Evolutionary conservation across 2,797 vertebrate species (phyloP).

Genomic region (Neoniphon sammara): DNA sequence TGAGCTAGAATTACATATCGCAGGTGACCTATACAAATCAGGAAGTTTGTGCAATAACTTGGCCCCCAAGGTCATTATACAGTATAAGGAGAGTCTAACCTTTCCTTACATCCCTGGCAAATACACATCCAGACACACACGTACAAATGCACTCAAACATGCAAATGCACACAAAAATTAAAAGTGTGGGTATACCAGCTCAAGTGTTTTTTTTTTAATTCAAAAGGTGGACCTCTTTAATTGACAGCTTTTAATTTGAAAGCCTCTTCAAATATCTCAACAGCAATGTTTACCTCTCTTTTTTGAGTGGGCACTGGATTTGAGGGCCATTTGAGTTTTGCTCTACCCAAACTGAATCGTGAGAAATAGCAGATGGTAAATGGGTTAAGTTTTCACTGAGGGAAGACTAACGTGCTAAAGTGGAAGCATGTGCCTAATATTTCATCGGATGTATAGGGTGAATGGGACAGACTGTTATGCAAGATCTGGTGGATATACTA

Average conservation of each 20-base stretch:
- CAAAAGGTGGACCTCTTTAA: background rate
- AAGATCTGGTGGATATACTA: background rate
- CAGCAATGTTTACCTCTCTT: no score
- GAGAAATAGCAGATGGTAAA: background rate
- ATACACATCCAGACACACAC: background rate
- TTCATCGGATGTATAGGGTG: background rate
- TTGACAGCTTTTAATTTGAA: background rate
- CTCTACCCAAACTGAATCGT: constrained; percentile 9
- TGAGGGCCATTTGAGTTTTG: background rate
- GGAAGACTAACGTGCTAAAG: constrained; percentile 1
- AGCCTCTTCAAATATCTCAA: no score
- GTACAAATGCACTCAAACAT: background rate
- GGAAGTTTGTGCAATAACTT: constrained; percentile 45
- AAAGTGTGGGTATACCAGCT: background rate
- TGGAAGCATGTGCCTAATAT: constrained; percentile 13
- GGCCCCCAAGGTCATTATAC: constrained; percentile 16
- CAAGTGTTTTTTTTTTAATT: background rate
- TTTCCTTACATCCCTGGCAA: background rate
- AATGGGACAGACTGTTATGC: background rate
- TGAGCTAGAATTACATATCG: constrained; percentile 28
- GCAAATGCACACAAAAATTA: background rate
- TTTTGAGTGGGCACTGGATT: background rate
- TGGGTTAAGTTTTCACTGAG: constrained; percentile 7
- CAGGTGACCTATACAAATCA: constrained; percentile 52
- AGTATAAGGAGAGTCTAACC: constrained; percentile 10